These are phyloP conservation scores for Campylomormyrus tamandua DNA, from an alignment of 2,113 vertebrate species.

Conservation along the genomic window DNA sequence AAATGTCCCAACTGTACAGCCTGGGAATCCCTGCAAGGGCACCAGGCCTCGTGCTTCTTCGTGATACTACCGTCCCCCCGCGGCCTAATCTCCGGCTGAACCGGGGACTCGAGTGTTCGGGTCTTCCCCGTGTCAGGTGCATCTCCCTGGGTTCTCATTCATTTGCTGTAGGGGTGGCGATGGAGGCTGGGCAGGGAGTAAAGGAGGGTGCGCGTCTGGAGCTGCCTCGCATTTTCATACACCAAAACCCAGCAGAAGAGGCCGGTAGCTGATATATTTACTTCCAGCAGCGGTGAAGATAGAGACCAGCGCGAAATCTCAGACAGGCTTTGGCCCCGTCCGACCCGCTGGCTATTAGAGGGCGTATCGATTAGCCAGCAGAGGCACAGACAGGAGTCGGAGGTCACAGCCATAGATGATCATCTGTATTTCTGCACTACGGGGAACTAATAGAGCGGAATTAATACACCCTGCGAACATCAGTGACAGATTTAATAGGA, in stretches of 20 bases:
- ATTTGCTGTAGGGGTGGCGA: neutral
- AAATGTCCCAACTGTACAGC: neutral
- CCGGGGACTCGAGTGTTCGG: neutral
- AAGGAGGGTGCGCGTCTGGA: neutral
- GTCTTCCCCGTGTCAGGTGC: neutral
- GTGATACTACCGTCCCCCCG: neutral
- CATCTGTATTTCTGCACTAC: conserved; percentile 15
- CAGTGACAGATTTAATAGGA: neutral
- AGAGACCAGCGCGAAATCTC: conserved; percentile 37
- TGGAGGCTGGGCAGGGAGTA: neutral
- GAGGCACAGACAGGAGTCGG: conserved; percentile 42
- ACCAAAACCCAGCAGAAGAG: conserved; percentile 42
- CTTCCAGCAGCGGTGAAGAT: conserved; percentile 54
- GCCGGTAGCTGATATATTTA: conserved; percentile 58
- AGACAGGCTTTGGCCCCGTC: conserved; percentile 3
- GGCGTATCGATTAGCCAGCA: conserved; percentile 54
- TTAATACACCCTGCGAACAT: neutral
- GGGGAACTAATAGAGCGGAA: conserved; percentile 10
- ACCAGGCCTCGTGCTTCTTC: neutral
- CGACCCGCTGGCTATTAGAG: conserved; percentile 52
- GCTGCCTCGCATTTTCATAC: conserved; percentile 13
- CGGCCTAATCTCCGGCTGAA: neutral
- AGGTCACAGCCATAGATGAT: conserved; percentile 35
- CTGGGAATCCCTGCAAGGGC: neutral
- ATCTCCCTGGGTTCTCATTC: neutral